Evolutionary conservation across 1,140 invertebrate species (phyloP).

Genomic region (Tigriopus japonicus): DNA sequence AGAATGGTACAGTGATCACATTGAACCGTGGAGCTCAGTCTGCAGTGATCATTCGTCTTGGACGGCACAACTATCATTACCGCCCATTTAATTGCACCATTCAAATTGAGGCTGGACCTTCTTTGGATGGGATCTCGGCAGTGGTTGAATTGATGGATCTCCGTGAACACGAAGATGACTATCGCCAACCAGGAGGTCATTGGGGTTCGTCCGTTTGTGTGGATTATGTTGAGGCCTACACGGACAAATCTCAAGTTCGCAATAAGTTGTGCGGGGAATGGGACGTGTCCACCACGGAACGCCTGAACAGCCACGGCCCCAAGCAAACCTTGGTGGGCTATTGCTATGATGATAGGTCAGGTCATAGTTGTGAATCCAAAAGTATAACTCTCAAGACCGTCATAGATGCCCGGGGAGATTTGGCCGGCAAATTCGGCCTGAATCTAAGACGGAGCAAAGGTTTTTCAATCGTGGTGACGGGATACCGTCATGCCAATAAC

Average conservation of each 20-base stretch:
- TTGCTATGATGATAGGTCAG: not conserved
- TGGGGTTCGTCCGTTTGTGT: slow-evolving; percentile 5
- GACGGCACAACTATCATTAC: not conserved
- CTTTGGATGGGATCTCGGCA: slow-evolving; percentile 9
- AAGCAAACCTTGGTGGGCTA: slow-evolving; percentile 5
- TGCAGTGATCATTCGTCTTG: slow-evolving; percentile 6
- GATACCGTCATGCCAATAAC: not conserved
- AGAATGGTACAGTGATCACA: slow-evolving; percentile 1
- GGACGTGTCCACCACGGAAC: not conserved
- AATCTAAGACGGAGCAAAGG: not conserved
- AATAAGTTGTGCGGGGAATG: slow-evolving; percentile 11
- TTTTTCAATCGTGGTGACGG: slow-evolving; percentile 12
- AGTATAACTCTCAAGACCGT: not conserved
- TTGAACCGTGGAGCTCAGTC: not conserved
- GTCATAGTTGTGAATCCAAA: slow-evolving; percentile 9
- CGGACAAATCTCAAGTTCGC: not conserved
- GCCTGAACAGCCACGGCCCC: not conserved
- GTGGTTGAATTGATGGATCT: slow-evolving; percentile 10
- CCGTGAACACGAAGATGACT: slow-evolving; percentile 7
- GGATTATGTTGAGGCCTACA: slow-evolving; percentile 4
- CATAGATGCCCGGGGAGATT: not conserved
- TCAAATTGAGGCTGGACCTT: not conserved
- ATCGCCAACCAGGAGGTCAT: slow-evolving; percentile 1
- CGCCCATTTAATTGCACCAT: not conserved
- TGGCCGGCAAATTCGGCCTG: slow-evolving; percentile 2